A percentile compares a stretch with the other conserved stretches of the same genome.
These are phyloP conservation scores for Gymnosoma rotundatum DNA, from an alignment of 2,888 invertebrate species.

Conservation along the genomic window DNA sequence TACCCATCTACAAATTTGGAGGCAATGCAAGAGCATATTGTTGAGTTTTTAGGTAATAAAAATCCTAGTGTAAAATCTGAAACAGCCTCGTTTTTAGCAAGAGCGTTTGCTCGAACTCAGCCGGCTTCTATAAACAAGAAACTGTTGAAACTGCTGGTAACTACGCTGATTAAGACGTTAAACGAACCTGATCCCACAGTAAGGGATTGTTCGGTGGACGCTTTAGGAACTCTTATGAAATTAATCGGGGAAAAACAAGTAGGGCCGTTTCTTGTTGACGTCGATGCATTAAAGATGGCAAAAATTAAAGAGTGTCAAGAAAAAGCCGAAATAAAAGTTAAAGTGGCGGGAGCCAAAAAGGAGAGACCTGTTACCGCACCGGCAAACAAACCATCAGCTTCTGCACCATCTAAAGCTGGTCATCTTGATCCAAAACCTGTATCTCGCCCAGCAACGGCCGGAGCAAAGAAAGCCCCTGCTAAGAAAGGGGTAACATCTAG, in stretches of 20 bases:
- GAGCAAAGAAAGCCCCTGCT: conserved; percentile 71
- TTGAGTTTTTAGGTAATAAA: conserved; percentile 94
- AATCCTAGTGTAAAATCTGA: conserved; percentile 95
- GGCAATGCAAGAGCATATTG: conserved; percentile 91
- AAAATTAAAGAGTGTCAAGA: conserved; percentile 97
- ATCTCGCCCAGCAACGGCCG: conserved; percentile 78
- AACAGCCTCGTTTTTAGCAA: conserved; percentile 91
- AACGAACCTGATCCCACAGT: conserved; percentile 91
- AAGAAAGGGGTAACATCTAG: conserved; percentile 55
- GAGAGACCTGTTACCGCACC: conserved; percentile 81
- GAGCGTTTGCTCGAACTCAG: conserved; percentile 91
- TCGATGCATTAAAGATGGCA: conserved; percentile 94
- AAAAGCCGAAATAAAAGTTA: conserved; percentile 93
- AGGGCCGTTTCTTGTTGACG: conserved; percentile 91
- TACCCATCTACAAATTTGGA: conserved; percentile 91
- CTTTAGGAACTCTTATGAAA: conserved; percentile 96
- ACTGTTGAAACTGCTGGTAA: conserved; percentile 91
- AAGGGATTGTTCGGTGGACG: conserved; percentile 95
- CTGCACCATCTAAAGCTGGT: conserved; percentile 77
- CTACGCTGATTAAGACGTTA: conserved; percentile 88
- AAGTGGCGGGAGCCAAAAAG: conserved; percentile 86
- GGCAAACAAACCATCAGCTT: conserved; percentile 75
- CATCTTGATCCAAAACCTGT: conserved; percentile 78
- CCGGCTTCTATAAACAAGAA: conserved; percentile 94
- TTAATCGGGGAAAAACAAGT: conserved; percentile 96